Conservation (phyloP, 1,140 invertebrate genomes). For the Arion vulgaris region DNA sequence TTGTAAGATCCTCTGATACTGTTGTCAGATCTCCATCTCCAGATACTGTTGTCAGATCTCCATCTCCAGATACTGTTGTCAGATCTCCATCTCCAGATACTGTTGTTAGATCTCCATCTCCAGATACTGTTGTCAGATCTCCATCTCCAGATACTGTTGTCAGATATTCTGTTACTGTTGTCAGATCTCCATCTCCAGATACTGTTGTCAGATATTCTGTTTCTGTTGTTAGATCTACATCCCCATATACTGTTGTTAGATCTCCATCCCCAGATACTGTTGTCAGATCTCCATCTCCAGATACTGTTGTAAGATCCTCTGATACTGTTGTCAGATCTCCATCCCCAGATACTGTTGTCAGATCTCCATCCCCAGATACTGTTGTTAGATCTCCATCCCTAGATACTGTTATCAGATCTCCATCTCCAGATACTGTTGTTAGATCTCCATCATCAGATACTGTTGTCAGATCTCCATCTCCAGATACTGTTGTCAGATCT, state of each 20-base stretch:
- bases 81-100: too few relatives aligned
- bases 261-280: neutral
- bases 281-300: neutral
- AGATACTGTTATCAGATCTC: neutral
- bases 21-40: too few relatives aligned
- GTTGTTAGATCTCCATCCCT: neutral
- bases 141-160: too few relatives aligned
- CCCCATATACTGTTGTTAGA: neutral
- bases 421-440: neutral
- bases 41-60: too few relatives aligned
- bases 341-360: neutral
- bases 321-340: neutral
- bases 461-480: neutral
- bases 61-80: too few relatives aligned
- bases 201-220: neutral
- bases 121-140: too few relatives aligned
- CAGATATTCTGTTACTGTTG: too few relatives aligned
- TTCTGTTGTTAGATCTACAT: neutral
- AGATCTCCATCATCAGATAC: too few relatives aligned
- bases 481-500: neutral
- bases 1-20: too few relatives aligned
- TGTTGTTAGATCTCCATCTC: too few relatives aligned
- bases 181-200: neutral
- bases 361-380: neutral
- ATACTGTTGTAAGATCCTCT: neutral